These are phyloP conservation scores for Laspeyria flexula DNA, from an alignment of 2,888 invertebrate genomes.

Conservation along the genomic window DNA sequence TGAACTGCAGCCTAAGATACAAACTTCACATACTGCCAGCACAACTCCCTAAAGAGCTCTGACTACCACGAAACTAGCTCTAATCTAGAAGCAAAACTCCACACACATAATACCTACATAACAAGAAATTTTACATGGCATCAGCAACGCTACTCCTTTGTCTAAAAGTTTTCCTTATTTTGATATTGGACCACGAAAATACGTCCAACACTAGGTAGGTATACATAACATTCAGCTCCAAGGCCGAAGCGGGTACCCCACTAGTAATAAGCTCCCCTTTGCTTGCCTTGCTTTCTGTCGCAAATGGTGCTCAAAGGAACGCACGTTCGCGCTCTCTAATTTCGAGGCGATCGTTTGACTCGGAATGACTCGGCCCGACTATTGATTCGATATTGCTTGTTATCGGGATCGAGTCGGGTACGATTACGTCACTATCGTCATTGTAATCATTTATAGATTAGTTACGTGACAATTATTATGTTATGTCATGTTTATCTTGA, in stretches of 20 bases:
- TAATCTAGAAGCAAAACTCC: no score
- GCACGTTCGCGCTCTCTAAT: slow-evolving; percentile 77
- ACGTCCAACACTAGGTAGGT: neutral
- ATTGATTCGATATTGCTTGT: slow-evolving; percentile 50
- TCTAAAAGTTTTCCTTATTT: neutral
- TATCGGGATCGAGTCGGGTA: slow-evolving; percentile 30
- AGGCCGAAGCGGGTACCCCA: slow-evolving; percentile 28
- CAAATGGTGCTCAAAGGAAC: slow-evolving; percentile 75
- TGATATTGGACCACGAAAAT: neutral
- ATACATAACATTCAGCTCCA: neutral
- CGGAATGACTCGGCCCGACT: slow-evolving; percentile 45
- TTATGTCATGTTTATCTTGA: slow-evolving; percentile 1
- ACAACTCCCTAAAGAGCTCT: no score
- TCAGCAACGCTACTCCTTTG: neutral
- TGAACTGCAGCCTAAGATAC: no score
- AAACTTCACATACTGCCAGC: no score
- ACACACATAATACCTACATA: no score
- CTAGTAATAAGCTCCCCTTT: slow-evolving; percentile 61
- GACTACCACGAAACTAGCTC: no score
- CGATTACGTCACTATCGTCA: slow-evolving; percentile 22
- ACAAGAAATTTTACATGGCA: no score
- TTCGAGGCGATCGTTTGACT: slow-evolving; percentile 62
- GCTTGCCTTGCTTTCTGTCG: slow-evolving; percentile 68
- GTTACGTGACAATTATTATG: slow-evolving; percentile 5
- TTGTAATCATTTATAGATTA: slow-evolving; percentile 18